Base-by-base conservation (phyloP, 2,888 invertebrate species). In the Erebia ligea region DNA sequence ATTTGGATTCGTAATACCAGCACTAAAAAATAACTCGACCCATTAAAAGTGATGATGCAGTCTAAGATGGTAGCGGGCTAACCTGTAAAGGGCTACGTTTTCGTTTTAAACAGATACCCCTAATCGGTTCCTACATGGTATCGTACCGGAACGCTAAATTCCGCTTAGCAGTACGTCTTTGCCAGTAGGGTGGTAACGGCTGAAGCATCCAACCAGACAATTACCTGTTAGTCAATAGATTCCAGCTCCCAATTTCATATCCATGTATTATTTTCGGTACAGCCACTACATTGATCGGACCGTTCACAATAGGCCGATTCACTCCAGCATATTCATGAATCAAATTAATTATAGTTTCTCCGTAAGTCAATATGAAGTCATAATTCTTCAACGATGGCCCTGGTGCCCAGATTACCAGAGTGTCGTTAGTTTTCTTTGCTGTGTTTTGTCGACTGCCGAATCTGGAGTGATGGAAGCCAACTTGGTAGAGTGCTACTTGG, bases 231-330 rank as follows among this genome's bases (percentile, higher is more conserved):
- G 90, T 90, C 57, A 91, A 79, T 61, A 92, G 81, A 82, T 88
- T 91, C 92, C 92, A 92, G 72, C 91, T 90, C 2, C 85, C 86
- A 63, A 87, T 81, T 74, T 92, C 92, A 77, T 90, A 92, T 1
- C 89, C 87, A 75, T 85, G 81, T 69, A 92, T 73, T 11, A 81
- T 76, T 1, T 79, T 76, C 0, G 92, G 92, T 2, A 92, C 86
- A 0, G 90, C 84, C 0, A 91, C 81, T 40, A 93, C 77, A 80
- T 92, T 92, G 52, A 93, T 93, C 1, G 90, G 87, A 4, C 89
- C 90, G 70, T 84, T 81, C 50, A 88, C 80, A 21, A 92, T 73
- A 6, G 87, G 82, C 5, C 86, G 80, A 15, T 86, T 83, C 5
- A 82, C 79, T 11, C 73, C 76, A 1, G 91, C 81, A 72, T 91